These are phyloP conservation scores for Nyctibius bracteatus DNA, from an alignment of 2,113 vertebrate species.

Conservation along the genomic window DNA sequence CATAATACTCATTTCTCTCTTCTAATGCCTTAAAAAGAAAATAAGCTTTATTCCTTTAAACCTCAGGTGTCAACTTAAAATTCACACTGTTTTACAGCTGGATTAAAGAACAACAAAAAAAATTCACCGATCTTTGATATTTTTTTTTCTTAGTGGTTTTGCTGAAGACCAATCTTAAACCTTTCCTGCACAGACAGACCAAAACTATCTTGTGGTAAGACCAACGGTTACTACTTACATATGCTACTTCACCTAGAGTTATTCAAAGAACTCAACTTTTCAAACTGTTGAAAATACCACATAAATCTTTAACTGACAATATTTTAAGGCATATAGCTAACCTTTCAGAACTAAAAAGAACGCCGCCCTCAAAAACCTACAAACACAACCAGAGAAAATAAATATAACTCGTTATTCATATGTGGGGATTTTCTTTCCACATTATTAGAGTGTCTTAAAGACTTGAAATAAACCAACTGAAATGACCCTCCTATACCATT, in stretches of 20 bases:
- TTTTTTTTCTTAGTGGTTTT: conserved; percentile 17
- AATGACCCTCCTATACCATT: not conserved
- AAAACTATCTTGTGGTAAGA: conserved; percentile 77
- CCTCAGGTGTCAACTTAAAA: not conserved
- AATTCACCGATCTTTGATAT: not conserved
- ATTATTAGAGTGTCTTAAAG: not conserved
- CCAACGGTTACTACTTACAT: conserved; percentile 68
- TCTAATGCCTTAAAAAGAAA: not conserved
- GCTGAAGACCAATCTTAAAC: conserved; percentile 60
- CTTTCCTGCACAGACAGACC: conserved; percentile 79
- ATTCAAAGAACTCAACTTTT: conserved; percentile 63
- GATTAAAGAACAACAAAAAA: not conserved
- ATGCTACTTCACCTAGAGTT: conserved; percentile 40
- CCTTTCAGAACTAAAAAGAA: not conserved
- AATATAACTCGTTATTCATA: not conserved
- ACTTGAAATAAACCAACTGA: not conserved
- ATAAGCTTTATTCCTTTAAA: not conserved
- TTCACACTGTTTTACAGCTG: conserved; percentile 2
- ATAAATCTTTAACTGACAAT: conserved; percentile 48
- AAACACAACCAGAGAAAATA: not conserved
- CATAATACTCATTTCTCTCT: not conserved
- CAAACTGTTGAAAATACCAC: conserved; percentile 68
- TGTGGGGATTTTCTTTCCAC: not conserved
- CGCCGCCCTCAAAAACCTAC: not conserved
- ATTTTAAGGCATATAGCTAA: not conserved